These are phyloP conservation scores for Ectemnius cavifrons DNA, from an alignment of 2,888 invertebrate genomes.

Conservation along the genomic window DNA sequence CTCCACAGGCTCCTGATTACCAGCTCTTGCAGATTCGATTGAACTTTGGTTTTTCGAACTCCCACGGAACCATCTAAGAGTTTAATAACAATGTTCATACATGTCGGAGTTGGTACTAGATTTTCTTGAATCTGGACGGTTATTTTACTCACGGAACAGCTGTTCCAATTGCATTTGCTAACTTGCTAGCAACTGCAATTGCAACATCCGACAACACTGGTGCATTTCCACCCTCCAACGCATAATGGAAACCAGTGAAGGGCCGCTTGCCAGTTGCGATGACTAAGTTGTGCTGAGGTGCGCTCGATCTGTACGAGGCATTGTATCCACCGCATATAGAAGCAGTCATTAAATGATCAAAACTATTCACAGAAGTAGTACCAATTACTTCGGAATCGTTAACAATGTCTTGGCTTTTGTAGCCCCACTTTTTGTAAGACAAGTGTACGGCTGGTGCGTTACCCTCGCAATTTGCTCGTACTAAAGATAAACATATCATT, in stretches of 20 bases:
- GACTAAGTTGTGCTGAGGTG: conserved; percentile 87
- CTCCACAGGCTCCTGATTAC: conserved; percentile 81
- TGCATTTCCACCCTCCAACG: conserved; percentile 91
- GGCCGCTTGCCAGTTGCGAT: conserved; percentile 90
- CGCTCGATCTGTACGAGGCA: conserved; percentile 84
- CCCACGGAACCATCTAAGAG: conserved; percentile 80
- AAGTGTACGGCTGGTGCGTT: conserved; percentile 82
- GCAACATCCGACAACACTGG: conserved; percentile 94
- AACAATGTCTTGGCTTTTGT: conserved; percentile 86
- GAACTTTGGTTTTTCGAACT: conserved; percentile 72
- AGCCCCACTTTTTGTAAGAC: conserved; percentile 92
- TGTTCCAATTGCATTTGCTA: conserved; percentile 83
- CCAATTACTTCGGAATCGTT: conserved; percentile 90
- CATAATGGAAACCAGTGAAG: conserved; percentile 93
- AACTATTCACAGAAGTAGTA: conserved; percentile 85
- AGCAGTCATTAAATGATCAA: conserved; percentile 91
- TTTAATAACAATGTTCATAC: not conserved
- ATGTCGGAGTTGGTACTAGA: not conserved
- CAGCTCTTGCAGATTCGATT: conserved; percentile 68
- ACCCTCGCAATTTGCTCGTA: conserved; percentile 85
- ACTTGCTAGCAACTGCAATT: conserved; percentile 92
- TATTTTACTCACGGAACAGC: conserved; percentile 83
- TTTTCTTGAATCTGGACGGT: not conserved
- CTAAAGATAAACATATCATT: conserved; percentile 75
- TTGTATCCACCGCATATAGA: conserved; percentile 88